Evolutionary conservation across 1,140 invertebrate species (phyloP), one percentile per base, ranked within the genome.

Genomic region (Eriosoma lanigerum): DNA sequence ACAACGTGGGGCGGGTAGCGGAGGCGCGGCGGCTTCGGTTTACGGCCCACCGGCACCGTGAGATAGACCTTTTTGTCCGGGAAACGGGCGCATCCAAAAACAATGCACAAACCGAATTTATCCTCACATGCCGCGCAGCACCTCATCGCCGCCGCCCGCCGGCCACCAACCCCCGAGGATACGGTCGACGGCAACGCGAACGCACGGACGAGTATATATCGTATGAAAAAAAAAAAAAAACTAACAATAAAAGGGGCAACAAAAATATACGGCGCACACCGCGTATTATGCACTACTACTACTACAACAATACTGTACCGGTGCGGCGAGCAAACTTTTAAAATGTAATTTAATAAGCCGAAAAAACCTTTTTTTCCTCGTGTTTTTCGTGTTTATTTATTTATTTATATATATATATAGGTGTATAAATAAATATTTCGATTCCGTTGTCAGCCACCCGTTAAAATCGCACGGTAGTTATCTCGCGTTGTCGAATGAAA

Each of bases 41-140:
- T 75, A 75, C 72, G 52, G 72, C 29, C 72, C 52, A 32, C 72
- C 26, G 32, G 72, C 72, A 21, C 32, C 72, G 21, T 44, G 52
- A 54, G 52, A 75, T 58, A 75, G 72, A 75, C 73, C 73, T 76
- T 76, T 76, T 76, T 76, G 73, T 76, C 50, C 73, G 50, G 73
- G 73, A 44, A 76, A 76, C 21, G 54, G 38, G 73, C 73, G 73
- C 73, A 17, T 76, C 73, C 50, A 58, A 76, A 58, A 76, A 76
- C 54, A 76, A 76, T 60, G 73, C 72, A 26, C 73, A 24, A n/a
- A 44, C 72, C 52, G 29, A 75, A 75, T 58, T 73, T 73, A 56
- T 24, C 70, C 70, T 44, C 29, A 29, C 32, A 17, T 48, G 8
- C 68, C 10, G 4, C 17, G 4, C 10, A 10, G 1, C 10, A 10